Evolutionary conservation across 2,888 invertebrate species (phyloP), one percentile per base, ranked within the genome.

Genomic region (Corythucha ciliata): DNA sequence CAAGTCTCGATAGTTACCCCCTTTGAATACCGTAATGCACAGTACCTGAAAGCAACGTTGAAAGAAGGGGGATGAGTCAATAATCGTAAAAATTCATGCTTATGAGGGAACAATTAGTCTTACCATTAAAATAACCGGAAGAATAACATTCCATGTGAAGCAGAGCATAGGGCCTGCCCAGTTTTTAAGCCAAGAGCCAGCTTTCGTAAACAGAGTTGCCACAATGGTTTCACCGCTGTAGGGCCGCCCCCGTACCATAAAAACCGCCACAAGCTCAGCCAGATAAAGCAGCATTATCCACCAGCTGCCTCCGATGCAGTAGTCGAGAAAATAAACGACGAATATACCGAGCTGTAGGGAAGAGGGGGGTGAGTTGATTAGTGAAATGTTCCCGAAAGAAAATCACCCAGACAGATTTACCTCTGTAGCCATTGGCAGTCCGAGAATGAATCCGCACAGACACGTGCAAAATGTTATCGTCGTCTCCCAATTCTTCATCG

Each of bases 361-460:
- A 29, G 20, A 41, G 14, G 14, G 8, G 37, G n/a, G 10, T 16
- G 16, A 37, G 10, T 37, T 10, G 14, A 37, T 8, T 37, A 12
- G 8, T 22, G 8, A 41, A 41, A 41, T 41, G 37, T 37, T 37
- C 16, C 10, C n/a, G 29, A 7, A 7, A 37, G 14, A 8, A 37
- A 41, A 2, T 2, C 8, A 41, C 12, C 14, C 4, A 34, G 27
- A 14, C 21, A 18, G n/a, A 68, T 73, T 74, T 67, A 84, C 85
- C 75, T 90, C 89, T 24, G 90, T 90, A 47, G 88, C 83, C 70
- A 91, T 79, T 7, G 86, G 80, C 61, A 90, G 75, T n/a, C 90
- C 89, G 32, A 88, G 68, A 7, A 88, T 74, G 53, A 90, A 79
- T 6, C 85, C 90, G 53, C 83, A 78, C 1, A 85, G 80, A 62